These are phyloP conservation scores for Drosophila biarmipes DNA, from an alignment of 1,140 invertebrate species.

Conservation along the genomic window DNA sequence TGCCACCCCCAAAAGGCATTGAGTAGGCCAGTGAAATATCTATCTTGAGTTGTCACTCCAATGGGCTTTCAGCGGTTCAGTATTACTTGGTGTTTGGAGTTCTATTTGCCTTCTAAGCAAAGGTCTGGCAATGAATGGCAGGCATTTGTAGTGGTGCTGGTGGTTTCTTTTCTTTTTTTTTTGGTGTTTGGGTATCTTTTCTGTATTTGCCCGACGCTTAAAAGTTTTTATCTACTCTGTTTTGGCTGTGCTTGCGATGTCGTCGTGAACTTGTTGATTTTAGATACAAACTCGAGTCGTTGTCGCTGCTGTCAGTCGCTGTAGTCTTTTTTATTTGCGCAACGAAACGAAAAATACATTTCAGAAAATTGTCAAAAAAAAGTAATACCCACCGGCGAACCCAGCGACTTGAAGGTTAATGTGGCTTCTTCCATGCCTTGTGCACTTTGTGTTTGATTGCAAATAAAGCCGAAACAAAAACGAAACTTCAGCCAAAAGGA, in stretches of 20 bases:
- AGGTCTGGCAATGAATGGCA: constrained; percentile 67
- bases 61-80: constrained; percentile 32
- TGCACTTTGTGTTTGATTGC: constrained; percentile 71
- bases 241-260: constrained; percentile 53
- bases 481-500: constrained; percentile 41
- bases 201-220: constrained; percentile 64
- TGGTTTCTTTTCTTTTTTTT: constrained; percentile 28
- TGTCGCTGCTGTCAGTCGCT: constrained; percentile 40
- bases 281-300: constrained; percentile 68
- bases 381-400: constrained; percentile 35
- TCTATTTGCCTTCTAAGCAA: constrained; percentile 68
- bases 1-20: constrained; percentile 18
- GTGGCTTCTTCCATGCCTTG: constrained; percentile 62
- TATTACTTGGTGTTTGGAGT: constrained; percentile 20
- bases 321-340: constrained; percentile 68
- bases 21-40: constrained; percentile 19
- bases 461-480: constrained; percentile 56
- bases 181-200: constrained; percentile 26
- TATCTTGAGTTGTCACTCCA: constrained; percentile 59
- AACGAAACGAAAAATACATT: constrained; percentile 57
- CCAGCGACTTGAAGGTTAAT: constrained; percentile 70
- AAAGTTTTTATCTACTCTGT: constrained; percentile 72
- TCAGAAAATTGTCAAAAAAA: constrained; percentile 75
- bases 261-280: constrained; percentile 80
- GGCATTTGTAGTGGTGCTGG: constrained; percentile 23